Evolutionary conservation across 2,113 vertebrate species (phyloP).

Genomic region (Myrmecobius fasciatus): DNA sequence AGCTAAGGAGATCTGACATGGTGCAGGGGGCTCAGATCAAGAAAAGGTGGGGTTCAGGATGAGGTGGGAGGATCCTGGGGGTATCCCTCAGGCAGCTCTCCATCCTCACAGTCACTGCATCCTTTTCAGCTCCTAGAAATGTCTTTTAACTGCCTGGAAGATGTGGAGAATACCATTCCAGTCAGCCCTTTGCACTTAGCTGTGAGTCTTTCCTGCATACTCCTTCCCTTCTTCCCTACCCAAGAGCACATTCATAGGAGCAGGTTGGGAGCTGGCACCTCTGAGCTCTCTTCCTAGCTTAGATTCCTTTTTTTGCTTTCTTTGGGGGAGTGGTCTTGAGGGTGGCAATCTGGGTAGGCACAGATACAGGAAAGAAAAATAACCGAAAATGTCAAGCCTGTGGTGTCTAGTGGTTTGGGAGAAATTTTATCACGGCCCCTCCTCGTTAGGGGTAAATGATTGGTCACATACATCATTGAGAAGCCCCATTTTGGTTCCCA

Average conservation of each 20-base stretch:
- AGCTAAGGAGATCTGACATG: no score
- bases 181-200: conserved; percentile 98
- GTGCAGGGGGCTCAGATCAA: neutral
- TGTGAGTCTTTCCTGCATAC: conserved; percentile 86
- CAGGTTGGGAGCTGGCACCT: neutral
- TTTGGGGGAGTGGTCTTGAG: neutral
- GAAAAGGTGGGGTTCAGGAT: neutral
- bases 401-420: neutral
- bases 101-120: conserved; percentile 35
- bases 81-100: neutral
- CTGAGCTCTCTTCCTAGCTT: neutral
- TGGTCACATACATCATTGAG: neutral
- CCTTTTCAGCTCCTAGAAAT: conserved; percentile 94
- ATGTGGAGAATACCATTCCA: conserved; percentile 94
- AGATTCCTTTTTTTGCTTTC: conserved; percentile 18
- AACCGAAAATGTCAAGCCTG: neutral
- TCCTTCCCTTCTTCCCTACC: neutral
- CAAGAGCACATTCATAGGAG: neutral
- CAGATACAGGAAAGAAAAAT: neutral
- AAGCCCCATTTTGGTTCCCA: neutral
- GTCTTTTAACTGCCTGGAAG: conserved; percentile 97
- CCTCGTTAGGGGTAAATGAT: neutral
- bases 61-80: neutral
- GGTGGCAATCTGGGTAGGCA: neutral
- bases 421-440: neutral